Base-by-base conservation (phyloP, 2,797 vertebrate species). In the Pseudochromis fuscus region DNA sequence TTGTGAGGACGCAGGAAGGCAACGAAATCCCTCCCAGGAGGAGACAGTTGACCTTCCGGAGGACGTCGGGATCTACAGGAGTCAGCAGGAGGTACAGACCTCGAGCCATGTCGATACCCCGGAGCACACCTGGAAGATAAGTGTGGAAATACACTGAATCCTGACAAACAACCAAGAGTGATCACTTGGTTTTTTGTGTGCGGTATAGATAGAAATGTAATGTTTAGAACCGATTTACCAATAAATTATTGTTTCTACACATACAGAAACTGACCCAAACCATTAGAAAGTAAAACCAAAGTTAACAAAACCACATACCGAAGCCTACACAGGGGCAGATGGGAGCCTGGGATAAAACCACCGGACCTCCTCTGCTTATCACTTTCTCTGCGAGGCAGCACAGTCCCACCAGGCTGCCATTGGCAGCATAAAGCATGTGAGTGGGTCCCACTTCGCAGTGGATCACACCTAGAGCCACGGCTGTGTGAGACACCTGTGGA, bases 321-420 rank as follows among this genome's bases (percentile, higher is more conserved):
- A 99, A 95, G 51, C 98, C 98, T 30, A 98, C 74, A 53, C 97
- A 99, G 0, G 97, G 95, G 0, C 97, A 98, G 84, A 98, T 44
- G 0, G 97, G 97, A 0, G 94, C 94, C 88, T 96, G 95, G 0
- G 95, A 94, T 38, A 99, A 92, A 74, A 98, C 62, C 7, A 98
- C 92, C 0, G 97, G 96, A 6, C 96, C 95, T 0, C 93, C 92
- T 1, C 70, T 88, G 52, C 94, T 92, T 0, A 53, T 65, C 10
- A 98, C 85, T 0, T 95, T 95, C 49, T 98, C 97, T 0, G 89
- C 87, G 38, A 98, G 90, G 86, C 89, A 93, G 93, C 97, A 99
- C 0, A 99, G 95, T 5, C 94, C 97, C 0, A 99, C 95, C 92
- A 98, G 95, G 82, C 94, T 95, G 86, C 94, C 96, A 0, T 96